A percentile compares a stretch with the other conserved stretches of the same genome.
Evolutionary conservation across 37 sponge, comb jelly and placozoan species (phyloP).

Genomic region (Haliclona indistincta): DNA sequence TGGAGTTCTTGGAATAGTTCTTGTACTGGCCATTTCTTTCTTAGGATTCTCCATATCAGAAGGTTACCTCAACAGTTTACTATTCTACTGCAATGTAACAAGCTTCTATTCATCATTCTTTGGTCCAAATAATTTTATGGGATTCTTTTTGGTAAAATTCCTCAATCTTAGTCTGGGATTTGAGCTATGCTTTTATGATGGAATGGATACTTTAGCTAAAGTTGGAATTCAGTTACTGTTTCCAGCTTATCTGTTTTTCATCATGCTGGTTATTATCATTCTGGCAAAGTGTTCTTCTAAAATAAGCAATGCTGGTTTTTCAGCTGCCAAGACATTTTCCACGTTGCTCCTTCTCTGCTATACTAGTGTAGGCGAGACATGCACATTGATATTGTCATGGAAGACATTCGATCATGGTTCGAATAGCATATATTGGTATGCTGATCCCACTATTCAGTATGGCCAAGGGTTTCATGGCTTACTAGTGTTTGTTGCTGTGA

Average conservation of each 20-base stretch:
- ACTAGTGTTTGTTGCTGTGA: not conserved
- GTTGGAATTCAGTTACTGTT: constrained; percentile 42
- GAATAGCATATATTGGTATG: constrained; percentile 19
- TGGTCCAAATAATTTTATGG: too few species aligned
- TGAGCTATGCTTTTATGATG: constrained; percentile 39
- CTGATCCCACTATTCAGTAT: constrained; percentile 42
- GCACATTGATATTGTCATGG: constrained; percentile 17
- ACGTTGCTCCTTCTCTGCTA: constrained; percentile 43
- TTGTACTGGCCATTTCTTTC: constrained; percentile 22
- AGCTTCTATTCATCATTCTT: not conserved
- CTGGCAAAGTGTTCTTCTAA: not conserved
- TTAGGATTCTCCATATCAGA: constrained; percentile 40
- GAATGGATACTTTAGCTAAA: constrained; percentile 33
- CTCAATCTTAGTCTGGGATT: too few species aligned
- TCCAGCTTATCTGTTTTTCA: constrained; percentile 42
- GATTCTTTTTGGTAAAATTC: too few species aligned
- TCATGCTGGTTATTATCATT: constrained; percentile 14
- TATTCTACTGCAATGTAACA: constrained; percentile 43
- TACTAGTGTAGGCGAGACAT: constrained; percentile 11
- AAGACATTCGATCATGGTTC: not conserved
- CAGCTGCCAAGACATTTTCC: constrained; percentile 35
- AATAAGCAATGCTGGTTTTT: constrained; percentile 7
- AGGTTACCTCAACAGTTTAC: constrained; percentile 45
- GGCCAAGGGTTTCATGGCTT: constrained; percentile 28
- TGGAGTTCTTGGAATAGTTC: constrained; percentile 15